phyloP scores from a whole-genome alignment of 2,888 invertebrate genomes.

The Mylabris sibirica region DNA sequence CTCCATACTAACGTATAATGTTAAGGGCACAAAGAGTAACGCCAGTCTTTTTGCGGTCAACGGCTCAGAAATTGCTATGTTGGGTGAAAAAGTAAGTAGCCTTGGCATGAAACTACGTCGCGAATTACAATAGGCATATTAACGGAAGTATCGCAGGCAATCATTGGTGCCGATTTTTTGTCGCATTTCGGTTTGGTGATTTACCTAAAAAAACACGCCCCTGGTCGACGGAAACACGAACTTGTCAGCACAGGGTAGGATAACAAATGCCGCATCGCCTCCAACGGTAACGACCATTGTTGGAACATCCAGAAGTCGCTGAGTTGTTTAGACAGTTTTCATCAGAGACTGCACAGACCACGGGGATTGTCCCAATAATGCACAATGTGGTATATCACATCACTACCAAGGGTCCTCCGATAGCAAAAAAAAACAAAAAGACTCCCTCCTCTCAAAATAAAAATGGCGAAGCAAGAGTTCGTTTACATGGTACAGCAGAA shows the following conservation, averaged over 20 bases:
- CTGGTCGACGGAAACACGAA: conserved; percentile 33
- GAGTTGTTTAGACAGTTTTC: background rate
- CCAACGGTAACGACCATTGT: background rate
- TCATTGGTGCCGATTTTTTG: conserved; percentile 53
- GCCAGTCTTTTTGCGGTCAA: background rate
- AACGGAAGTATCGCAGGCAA: conserved; percentile 49
- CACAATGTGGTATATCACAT: background rate
- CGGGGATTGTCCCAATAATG: background rate
- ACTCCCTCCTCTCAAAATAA: conserved; percentile 38
- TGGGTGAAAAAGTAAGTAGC: background rate
- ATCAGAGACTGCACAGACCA: background rate
- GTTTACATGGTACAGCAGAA: conserved; percentile 39
- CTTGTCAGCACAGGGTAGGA: conserved; percentile 46
- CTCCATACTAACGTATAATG: background rate
- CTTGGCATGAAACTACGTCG: conserved; percentile 45
- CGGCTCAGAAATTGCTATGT: background rate
- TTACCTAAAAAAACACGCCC: conserved; percentile 35
- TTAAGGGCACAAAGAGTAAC: background rate
- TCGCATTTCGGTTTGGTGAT: conserved; percentile 45
- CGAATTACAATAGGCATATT: conserved; percentile 45
- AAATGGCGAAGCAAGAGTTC: conserved; percentile 44
- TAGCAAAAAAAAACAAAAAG: conserved; percentile 1
- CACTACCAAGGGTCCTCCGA: background rate
- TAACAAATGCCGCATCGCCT: background rate
- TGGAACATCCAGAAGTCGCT: background rate